Evolutionary conservation across 1,140 invertebrate genomes (phyloP).

Genomic region (Dreissena rostriformis): DNA sequence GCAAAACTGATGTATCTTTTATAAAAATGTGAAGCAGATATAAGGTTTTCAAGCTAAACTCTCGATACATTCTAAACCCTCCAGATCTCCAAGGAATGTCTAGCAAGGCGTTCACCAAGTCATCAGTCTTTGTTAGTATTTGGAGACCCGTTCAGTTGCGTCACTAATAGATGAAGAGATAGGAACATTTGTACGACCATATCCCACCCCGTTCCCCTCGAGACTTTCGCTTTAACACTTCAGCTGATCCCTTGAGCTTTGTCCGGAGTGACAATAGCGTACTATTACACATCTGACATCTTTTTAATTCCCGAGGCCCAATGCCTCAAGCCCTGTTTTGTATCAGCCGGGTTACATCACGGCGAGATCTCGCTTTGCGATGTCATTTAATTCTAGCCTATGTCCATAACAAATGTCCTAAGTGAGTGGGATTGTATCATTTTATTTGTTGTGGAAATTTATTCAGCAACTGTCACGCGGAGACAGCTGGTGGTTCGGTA

Average conservation of each 20-base stretch:
- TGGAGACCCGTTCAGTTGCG: conserved; percentile 37
- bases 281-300: conserved; percentile 32
- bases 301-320: conserved; percentile 21
- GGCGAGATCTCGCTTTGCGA: conserved; percentile 19
- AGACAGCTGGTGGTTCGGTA: conserved; percentile 23
- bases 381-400: conserved; percentile 55
- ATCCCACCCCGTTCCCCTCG: conserved; percentile 27
- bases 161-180: conserved; percentile 26
- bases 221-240: conserved; percentile 36
- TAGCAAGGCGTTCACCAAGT: background rate
- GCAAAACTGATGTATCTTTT: no score
- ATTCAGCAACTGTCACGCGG: conserved; percentile 12
- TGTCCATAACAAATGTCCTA: conserved; percentile 24
- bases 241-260: conserved; percentile 23
- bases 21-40: no score
- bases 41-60: no score
- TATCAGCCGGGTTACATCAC: conserved; percentile 20
- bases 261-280: conserved; percentile 41
- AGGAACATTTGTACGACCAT: conserved; percentile 35
- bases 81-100: conserved; percentile 18
- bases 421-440: conserved; percentile 28
- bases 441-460: conserved; percentile 39
- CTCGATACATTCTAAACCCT: no score
- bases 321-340: conserved; percentile 13
- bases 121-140: conserved; percentile 47